These are phyloP conservation scores for Astyanax mexicanus DNA, from an alignment of 2,797 vertebrate genomes.

Conservation along the genomic window DNA sequence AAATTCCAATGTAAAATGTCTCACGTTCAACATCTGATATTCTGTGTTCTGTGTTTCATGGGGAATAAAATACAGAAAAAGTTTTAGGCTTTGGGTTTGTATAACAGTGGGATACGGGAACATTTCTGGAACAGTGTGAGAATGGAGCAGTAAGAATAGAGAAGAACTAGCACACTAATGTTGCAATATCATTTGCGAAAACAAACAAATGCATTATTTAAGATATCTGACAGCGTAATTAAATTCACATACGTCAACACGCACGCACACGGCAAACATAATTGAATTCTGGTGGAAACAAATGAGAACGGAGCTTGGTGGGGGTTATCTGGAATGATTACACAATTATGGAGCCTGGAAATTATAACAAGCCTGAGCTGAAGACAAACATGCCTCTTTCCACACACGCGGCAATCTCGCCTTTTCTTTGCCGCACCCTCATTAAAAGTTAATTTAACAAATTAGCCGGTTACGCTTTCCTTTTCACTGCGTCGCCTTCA, in stretches of 20 bases:
- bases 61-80: no score
- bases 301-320: slow-evolving; percentile 35
- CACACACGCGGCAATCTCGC: slow-evolving; percentile 7
- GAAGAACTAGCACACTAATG: slow-evolving; percentile 6
- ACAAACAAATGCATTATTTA: slow-evolving; percentile 35
- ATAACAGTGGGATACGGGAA: no score
- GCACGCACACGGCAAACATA: slow-evolving; percentile 29
- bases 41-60: no score
- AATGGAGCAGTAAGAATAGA: no score
- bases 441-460: slow-evolving; percentile 57
- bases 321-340: slow-evolving; percentile 46
- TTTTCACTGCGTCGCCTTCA: slow-evolving; percentile 37
- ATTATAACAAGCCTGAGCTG: slow-evolving; percentile 38
- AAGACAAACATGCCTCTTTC: slow-evolving; percentile 35
- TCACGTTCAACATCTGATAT: no score
- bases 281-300: slow-evolving; percentile 35
- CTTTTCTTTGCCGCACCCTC: slow-evolving; percentile 24
- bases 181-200: slow-evolving; percentile 17
- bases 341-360: slow-evolving; percentile 47
- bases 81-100: no score
- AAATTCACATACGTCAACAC: slow-evolving; percentile 20
- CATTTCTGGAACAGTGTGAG: no score
- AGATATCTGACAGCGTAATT: slow-evolving; percentile 42
- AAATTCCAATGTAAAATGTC: no score
- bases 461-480: slow-evolving; percentile 39